phyloP scores from a whole-genome alignment of 2,888 invertebrate genomes.

The Diaperis boleti region DNA sequence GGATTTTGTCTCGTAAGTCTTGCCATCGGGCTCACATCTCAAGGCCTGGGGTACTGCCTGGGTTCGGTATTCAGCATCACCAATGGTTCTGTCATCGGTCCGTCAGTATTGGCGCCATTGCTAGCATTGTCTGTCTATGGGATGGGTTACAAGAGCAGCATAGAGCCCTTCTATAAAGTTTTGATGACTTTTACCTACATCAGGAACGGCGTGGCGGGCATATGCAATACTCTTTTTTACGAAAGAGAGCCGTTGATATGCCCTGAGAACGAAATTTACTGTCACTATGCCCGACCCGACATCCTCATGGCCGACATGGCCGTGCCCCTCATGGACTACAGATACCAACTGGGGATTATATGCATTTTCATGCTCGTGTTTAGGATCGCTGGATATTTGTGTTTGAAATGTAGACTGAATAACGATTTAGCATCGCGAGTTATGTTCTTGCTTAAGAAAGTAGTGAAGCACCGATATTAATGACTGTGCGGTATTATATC shows the following conservation, averaged over 20 bases:
- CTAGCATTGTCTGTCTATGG: constrained; percentile 73
- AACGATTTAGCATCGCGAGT: constrained; percentile 71
- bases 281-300: constrained; percentile 70
- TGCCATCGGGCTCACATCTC: constrained; percentile 76
- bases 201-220: constrained; percentile 76
- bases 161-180: constrained; percentile 69
- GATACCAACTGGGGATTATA: constrained; percentile 71
- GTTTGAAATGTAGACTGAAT: constrained; percentile 71
- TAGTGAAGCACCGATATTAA: constrained; percentile 68
- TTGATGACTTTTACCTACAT: constrained; percentile 74
- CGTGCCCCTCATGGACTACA: constrained; percentile 65
- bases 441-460: constrained; percentile 69
- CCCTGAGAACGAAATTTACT: constrained; percentile 69
- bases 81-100: constrained; percentile 73
- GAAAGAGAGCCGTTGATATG: constrained; percentile 74
- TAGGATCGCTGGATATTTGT: constrained; percentile 69
- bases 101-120: constrained; percentile 70
- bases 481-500: constrained; percentile 8
- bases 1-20: constrained; percentile 72
- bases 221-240: constrained; percentile 70
- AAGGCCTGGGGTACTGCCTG: constrained; percentile 79
- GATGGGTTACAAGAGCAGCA: constrained; percentile 72
- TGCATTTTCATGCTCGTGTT: constrained; percentile 71
- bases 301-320: constrained; percentile 77
- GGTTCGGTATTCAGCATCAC: constrained; percentile 73